Evolutionary conservation across 2,888 invertebrate genomes (phyloP), one percentile per base, ranked within the genome.

Genomic region (Lochmaea capreae): DNA sequence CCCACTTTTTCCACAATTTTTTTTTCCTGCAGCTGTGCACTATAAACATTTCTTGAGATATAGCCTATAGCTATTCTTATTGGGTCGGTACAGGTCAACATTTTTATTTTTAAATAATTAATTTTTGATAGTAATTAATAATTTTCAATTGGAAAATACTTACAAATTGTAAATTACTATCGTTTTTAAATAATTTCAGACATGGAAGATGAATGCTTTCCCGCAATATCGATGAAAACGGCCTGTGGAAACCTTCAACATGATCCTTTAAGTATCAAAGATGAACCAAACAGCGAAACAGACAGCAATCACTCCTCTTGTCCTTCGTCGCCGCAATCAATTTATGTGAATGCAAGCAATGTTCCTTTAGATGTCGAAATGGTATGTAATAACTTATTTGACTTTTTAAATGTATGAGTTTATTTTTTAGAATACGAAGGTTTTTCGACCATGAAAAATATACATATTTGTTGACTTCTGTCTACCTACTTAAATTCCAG

Each of bases 141-240:
- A 39, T 39, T 39, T 33, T 5, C 33, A 6, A 5, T 33, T 33
- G 33, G 0, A 33, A 11, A 43, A 42, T 42, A 42, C 11, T 42
- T 42, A 11, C 11, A 10, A 12, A 11, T 43, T 43, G 12, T 43
- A 43, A 12, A 12, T 43, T 12, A 12, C 3, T 46, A 42, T 42
- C 14, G 18, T 12, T 16, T 67, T 63, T 16, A 10, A 18, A n/a
- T 22, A 61, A 18, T 52, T 89, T 8, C 88, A 95, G 96, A 96
- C 83, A 94, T 96, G 93, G 96, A 96, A 87, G 95, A 96, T 83
- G 96, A 96, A 85, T 95, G 95, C 86, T 95, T 94, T 87, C 94
- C 94, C 73, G 92, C 93, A 73, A 94, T 95, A 85, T 92, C 95
- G 77, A 91, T 95, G 86, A 91, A 90, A 82, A 88, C 89, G 69